These are phyloP conservation scores for Dreissena rostriformis DNA, from an alignment of 1,140 invertebrate species.

Conservation along the genomic window DNA sequence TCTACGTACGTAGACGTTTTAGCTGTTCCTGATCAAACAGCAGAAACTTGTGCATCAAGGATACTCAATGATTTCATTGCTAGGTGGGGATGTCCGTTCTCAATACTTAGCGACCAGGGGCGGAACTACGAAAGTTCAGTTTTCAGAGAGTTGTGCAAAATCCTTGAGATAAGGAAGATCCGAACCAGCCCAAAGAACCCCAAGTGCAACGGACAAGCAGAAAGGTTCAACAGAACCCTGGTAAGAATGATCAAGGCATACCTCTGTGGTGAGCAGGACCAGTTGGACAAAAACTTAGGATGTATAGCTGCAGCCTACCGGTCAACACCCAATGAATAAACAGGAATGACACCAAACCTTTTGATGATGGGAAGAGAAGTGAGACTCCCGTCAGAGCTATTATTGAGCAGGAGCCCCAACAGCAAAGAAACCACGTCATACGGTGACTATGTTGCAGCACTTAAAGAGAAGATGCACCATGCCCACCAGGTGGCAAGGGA, in stretches of 20 bases:
- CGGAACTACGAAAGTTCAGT: not conserved
- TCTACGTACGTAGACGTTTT: slow-evolving; percentile 28
- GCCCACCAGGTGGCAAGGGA: not conserved
- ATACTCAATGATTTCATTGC: slow-evolving; percentile 2
- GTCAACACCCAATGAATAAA: slow-evolving; percentile 6
- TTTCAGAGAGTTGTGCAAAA: slow-evolving; percentile 6
- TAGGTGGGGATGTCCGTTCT: slow-evolving; percentile 1
- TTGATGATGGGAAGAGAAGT: not conserved
- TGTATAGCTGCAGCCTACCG: not conserved
- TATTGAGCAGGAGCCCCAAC: not conserved
- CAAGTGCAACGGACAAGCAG: not conserved
- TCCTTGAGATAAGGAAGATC: not conserved
- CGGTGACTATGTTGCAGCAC: slow-evolving; percentile 14
- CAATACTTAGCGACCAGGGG: not conserved
- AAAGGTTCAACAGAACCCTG: not conserved
- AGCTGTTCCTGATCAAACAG: slow-evolving; percentile 26
- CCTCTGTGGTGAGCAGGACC: slow-evolving; percentile 12
- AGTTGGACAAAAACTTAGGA: not conserved
- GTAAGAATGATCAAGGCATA: not conserved
- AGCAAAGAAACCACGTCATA: not conserved
- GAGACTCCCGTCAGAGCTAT: not conserved
- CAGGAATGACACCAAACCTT: not conserved
- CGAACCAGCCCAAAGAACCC: slow-evolving; percentile 5
- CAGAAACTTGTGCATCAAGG: slow-evolving; percentile 24
- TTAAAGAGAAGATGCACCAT: slow-evolving; percentile 11